Percentiles rank a stretch among this genome's conserved stretches.
Conservation (phyloP, 2,888 invertebrate genomes). For the Caenorhabditis parvicauda region DNA sequence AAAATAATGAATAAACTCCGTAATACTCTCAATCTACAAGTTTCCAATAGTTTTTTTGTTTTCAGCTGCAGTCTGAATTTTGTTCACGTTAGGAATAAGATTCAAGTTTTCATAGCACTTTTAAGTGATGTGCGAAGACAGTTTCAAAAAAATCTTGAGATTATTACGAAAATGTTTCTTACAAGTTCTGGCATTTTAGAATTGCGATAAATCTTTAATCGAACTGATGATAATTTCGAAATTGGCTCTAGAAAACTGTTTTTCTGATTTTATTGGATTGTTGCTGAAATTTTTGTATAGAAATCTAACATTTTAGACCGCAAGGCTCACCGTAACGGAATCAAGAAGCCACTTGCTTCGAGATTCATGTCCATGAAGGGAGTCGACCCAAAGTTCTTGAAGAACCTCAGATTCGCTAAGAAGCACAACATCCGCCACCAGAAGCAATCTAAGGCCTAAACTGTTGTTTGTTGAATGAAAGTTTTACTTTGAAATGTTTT, state of each 20-base stretch:
- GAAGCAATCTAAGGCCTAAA: no score
- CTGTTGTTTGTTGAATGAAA: constrained; percentile 36
- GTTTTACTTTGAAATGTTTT: constrained; percentile 20
- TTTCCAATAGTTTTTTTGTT: no score
- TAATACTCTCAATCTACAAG: no score
- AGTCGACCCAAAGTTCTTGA: constrained; percentile 93
- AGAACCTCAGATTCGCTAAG: constrained; percentile 86
- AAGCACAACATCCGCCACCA: constrained; percentile 43
- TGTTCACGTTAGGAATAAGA: no score
- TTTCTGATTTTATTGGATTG: no score
- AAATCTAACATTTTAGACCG: constrained; percentile 71
- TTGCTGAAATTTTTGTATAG: no score
- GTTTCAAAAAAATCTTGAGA: background rate
- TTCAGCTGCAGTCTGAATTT: no score
- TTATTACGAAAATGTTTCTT: background rate
- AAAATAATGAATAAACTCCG: no score
- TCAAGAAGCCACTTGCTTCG: constrained; percentile 83
- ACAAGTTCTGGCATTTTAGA: background rate
- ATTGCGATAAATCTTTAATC: background rate
- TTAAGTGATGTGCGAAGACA: background rate
- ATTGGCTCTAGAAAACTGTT: no score
- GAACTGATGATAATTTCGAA: background rate
- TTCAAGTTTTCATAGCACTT: no score
- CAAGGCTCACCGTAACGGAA: constrained; percentile 96
- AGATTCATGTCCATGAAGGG: constrained; percentile 91